A percentile compares a stretch with the other conserved stretches of the same genome.
Conservation (phyloP, 2,888 invertebrate genomes). For the Micropterix aruncella region DNA sequence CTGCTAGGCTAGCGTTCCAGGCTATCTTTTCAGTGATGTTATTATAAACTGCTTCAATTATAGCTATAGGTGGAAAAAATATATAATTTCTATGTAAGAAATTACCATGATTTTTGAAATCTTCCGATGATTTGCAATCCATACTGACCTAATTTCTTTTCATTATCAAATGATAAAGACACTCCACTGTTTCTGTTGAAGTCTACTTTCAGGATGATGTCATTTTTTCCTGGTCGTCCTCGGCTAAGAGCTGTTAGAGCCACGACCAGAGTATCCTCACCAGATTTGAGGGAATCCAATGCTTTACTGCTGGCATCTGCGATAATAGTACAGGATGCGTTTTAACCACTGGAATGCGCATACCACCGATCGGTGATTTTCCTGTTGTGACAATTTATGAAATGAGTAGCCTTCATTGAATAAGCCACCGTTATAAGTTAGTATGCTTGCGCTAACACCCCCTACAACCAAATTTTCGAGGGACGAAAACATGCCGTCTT, state of each 20-base stretch:
- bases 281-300: neutral
- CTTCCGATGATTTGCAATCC: neutral
- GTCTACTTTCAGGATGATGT: neutral
- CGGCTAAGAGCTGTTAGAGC: neutral
- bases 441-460: too few relatives aligned
- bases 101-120: neutral
- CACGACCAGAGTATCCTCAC: neutral
- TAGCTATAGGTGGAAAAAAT: neutral
- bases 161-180: neutral
- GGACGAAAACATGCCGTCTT: too few relatives aligned
- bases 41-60: neutral
- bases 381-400: too few relatives aligned
- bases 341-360: too few relatives aligned
- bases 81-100: neutral
- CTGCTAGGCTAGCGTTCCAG: conserved; percentile 8
- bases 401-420: too few relatives aligned
- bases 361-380: too few relatives aligned
- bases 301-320: neutral
- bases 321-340: too few relatives aligned
- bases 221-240: neutral
- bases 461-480: too few relatives aligned
- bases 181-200: neutral
- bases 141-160: neutral
- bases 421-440: too few relatives aligned
- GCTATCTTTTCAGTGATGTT: neutral